A percentile compares a stretch with the other conserved stretches of the same genome.
Conservation (phyloP, 1,140 invertebrate species). For the Habropoda laboriosa region DNA sequence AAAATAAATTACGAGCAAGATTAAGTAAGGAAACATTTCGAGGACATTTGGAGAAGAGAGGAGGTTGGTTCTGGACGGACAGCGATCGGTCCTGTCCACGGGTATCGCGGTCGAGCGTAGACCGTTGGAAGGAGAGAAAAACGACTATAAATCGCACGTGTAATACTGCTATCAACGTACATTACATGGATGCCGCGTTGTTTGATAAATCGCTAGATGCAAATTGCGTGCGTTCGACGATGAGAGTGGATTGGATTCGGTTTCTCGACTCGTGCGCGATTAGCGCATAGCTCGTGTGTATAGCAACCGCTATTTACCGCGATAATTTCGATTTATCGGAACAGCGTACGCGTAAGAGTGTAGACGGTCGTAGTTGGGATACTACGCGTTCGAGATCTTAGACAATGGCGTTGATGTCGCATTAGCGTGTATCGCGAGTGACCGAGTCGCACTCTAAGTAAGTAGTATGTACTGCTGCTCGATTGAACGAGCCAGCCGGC, state of each 20-base stretch:
- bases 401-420: neutral
- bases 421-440: constrained; percentile 1
- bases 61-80: constrained; percentile 8
- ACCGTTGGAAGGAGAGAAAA: constrained; percentile 51
- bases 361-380: too few species aligned
- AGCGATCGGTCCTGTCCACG: constrained; percentile 12
- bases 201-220: constrained; percentile 81
- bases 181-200: constrained; percentile 80
- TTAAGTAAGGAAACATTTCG: constrained; percentile 42
- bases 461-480: too few species aligned
- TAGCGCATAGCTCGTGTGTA: neutral
- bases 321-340: constrained; percentile 33
- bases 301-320: constrained; percentile 22
- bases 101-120: constrained; percentile 17
- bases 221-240: constrained; percentile 70
- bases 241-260: constrained; percentile 44
- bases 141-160: constrained; percentile 77
- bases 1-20: constrained; percentile 48
- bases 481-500: too few species aligned
- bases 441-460: constrained; percentile 13
- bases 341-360: neutral
- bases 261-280: constrained; percentile 29
- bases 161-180: constrained; percentile 81
- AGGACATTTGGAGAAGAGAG: too few species aligned
- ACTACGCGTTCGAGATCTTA: neutral